Conservation (phyloP, 1,140 invertebrate species). For the Halyomorpha halys region DNA sequence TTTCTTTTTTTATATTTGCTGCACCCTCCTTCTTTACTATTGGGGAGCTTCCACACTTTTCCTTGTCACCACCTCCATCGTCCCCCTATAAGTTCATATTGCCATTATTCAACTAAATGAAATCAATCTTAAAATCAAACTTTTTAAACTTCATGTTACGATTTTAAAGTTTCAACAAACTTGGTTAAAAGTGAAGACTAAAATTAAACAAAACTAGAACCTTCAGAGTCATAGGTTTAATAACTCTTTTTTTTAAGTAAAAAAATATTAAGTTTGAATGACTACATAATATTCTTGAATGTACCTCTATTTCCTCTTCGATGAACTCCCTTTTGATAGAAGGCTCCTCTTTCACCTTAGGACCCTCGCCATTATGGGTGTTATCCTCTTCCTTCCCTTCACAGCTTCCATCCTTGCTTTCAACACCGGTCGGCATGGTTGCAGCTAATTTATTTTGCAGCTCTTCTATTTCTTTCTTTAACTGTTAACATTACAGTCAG, state of each 20-base stretch:
- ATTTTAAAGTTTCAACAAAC: no score
- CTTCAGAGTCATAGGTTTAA: no score
- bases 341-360: constrained; percentile 30
- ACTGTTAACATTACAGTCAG: constrained; percentile 32
- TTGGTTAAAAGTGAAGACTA: no score
- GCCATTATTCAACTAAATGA: no score
- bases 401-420: constrained; percentile 27
- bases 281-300: no score
- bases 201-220: no score
- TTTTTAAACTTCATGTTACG: no score
- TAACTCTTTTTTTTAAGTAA: no score
- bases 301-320: constrained; percentile 30
- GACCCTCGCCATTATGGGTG: constrained; percentile 19
- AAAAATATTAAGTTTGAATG: no score
- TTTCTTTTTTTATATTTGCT: constrained; percentile 36
- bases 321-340: constrained; percentile 29
- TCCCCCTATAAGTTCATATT: neutral
- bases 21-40: constrained; percentile 44
- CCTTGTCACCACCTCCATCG: constrained; percentile 34
- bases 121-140: neutral
- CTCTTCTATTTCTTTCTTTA: constrained; percentile 61
- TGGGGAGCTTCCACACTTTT: constrained; percentile 38
- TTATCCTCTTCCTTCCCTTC: constrained; percentile 31
- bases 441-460: constrained; percentile 32
- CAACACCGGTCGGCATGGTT: constrained; percentile 23